These are phyloP conservation scores for Phortica variegata DNA, from an alignment of 1,140 invertebrate genomes.

Conservation along the genomic window DNA sequence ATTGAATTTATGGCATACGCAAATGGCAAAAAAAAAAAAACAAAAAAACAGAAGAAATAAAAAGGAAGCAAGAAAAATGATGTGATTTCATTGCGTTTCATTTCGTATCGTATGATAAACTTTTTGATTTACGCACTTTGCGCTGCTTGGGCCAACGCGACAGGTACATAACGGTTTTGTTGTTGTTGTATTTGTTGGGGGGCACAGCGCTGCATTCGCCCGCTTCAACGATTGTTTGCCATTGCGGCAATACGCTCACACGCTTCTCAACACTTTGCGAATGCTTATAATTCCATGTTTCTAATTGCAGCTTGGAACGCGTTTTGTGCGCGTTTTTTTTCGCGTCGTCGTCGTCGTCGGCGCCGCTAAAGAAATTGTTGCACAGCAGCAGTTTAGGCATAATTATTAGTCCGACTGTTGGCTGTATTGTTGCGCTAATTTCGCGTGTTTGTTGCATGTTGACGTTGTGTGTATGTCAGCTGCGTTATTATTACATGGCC, in stretches of 20 bases:
- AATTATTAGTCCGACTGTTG: constrained; percentile 28
- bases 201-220: too few species aligned
- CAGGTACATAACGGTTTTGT: too few species aligned
- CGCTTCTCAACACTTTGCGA: constrained; percentile 1
- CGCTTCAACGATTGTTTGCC: too few species aligned
- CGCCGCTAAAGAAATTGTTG: constrained; percentile 21
- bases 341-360: neutral
- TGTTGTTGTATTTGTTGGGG: too few species aligned
- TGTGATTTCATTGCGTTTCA: neutral
- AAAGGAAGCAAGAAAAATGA: neutral
- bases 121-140: constrained; percentile 31
- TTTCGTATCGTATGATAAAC: constrained; percentile 21
- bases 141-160: neutral
- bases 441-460: constrained; percentile 33
- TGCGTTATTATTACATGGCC: too few species aligned
- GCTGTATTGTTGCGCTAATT: constrained; percentile 22
- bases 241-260: neutral
- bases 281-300: constrained; percentile 5
- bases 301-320: constrained; percentile 17
- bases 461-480: constrained; percentile 28
- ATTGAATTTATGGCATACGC: constrained; percentile 32
- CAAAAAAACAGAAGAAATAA: constrained; percentile 9
- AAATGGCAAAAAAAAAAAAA: constrained; percentile 5
- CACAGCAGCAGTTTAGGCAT: constrained; percentile 22
- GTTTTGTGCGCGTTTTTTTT: constrained; percentile 1